Evolutionary conservation across 2,888 invertebrate species (phyloP).

Genomic region (Leptinotarsa tumamoca): DNA sequence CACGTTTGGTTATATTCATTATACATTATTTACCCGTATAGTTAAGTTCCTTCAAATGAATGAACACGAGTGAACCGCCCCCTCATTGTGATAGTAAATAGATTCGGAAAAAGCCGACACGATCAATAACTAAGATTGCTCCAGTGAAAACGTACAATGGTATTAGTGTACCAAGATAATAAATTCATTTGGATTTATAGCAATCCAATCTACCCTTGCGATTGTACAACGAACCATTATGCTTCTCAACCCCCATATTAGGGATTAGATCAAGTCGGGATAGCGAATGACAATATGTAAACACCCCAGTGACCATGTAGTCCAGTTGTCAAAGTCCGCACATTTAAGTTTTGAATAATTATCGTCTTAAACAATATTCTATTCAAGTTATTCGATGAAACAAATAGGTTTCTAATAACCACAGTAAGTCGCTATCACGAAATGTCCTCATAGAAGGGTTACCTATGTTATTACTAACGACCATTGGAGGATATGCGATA

Average conservation of each 20-base stretch:
- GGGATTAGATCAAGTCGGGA: conserved; percentile 14
- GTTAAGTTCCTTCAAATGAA: not conserved
- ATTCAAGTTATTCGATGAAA: no score
- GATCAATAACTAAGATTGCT: conserved; percentile 17
- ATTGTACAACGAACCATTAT: conserved; percentile 15
- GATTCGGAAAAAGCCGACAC: not conserved
- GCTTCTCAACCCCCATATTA: conserved; percentile 8
- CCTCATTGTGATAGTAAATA: conserved; percentile 13
- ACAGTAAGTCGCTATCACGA: no score
- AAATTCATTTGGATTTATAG: not conserved
- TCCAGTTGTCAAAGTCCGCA: not conserved
- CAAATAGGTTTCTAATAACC: no score
- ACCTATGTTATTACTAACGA: no score
- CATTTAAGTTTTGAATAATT: no score
- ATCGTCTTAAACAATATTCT: no score
- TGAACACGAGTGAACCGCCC: not conserved
- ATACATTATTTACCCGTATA: not conserved
- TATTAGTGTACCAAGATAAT: not conserved
- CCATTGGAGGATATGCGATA: no score
- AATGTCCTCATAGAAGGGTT: no score
- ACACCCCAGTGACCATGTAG: conserved; percentile 23
- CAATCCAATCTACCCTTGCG: conserved; percentile 7
- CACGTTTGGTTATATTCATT: not conserved
- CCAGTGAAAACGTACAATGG: not conserved
- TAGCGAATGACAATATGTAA: conserved; percentile 28